Evolutionary conservation across 2,888 invertebrate species (phyloP).

Genomic region (Erannis defoliaria): DNA sequence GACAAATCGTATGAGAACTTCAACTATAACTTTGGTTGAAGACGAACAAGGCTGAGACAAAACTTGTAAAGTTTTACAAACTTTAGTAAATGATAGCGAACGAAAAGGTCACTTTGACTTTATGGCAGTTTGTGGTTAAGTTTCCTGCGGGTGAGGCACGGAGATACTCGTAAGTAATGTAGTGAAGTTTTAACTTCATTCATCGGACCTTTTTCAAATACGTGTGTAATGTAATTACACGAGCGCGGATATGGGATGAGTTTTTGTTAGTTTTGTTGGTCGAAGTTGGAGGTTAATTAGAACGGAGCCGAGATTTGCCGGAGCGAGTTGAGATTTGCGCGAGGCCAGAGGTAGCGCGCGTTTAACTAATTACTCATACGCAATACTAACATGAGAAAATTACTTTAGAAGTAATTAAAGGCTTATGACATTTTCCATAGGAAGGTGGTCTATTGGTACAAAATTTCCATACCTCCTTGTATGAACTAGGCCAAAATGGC

Average conservation of each 20-base stretch:
- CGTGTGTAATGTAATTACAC: constrained; percentile 12
- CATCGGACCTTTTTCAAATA: constrained; percentile 5
- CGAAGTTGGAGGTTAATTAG: constrained; percentile 19
- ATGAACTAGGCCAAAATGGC: no score
- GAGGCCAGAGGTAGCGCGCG: not conserved
- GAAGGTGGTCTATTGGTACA: no score
- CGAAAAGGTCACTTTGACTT: constrained; percentile 12
- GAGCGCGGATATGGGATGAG: not conserved
- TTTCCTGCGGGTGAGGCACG: not conserved
- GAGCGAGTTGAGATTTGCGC: not conserved
- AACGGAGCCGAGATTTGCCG: constrained; percentile 12
- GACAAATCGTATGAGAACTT: not conserved
- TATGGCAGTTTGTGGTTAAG: constrained; percentile 11
- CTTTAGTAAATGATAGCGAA: constrained; percentile 18
- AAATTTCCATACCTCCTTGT: no score
- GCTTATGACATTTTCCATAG: no score
- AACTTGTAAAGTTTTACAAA: constrained; percentile 12
- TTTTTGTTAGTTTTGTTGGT: constrained; percentile 13
- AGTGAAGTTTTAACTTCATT: constrained; percentile 12
- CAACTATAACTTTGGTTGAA: constrained; percentile 5
- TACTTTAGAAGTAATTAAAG: no score
- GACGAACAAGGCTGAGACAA: constrained; percentile 3
- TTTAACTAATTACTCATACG: constrained; percentile 1
- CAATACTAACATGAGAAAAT: not conserved
- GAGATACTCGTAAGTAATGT: constrained; percentile 6